Conservation (phyloP, 1,140 invertebrate genomes). For the Charaxes varanes region DNA sequence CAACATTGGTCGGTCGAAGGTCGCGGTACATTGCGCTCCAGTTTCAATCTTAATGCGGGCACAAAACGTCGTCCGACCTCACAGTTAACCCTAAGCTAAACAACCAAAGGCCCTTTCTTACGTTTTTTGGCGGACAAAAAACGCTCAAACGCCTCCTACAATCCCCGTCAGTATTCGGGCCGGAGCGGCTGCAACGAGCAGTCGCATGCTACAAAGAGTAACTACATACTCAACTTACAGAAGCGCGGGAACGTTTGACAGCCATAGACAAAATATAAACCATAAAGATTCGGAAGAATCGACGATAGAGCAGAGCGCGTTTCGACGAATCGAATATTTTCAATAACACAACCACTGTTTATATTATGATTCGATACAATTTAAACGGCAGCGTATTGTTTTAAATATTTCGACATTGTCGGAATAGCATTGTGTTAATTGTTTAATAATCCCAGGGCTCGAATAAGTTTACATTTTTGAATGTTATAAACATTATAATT, state of each 20-base stretch:
- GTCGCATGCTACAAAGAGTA: slow-evolving; percentile 38
- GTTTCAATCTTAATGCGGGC: slow-evolving; percentile 24
- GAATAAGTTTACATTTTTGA: slow-evolving; percentile 45
- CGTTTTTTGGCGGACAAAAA: slow-evolving; percentile 67
- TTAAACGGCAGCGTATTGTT: slow-evolving; percentile 53
- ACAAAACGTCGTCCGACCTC: slow-evolving; percentile 47
- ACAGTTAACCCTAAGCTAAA: slow-evolving; percentile 57
- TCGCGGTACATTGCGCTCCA: slow-evolving; percentile 38
- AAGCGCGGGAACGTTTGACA: slow-evolving; percentile 58
- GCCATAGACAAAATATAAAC: slow-evolving; percentile 15
- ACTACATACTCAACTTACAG: slow-evolving; percentile 33
- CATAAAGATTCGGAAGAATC: neutral
- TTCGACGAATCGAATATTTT: slow-evolving; percentile 38
- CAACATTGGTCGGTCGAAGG: slow-evolving; percentile 35
- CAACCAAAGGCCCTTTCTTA: slow-evolving; percentile 45
- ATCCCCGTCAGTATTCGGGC: slow-evolving; percentile 49
- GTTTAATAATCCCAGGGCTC: slow-evolving; percentile 44
- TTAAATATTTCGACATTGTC: slow-evolving; percentile 60
- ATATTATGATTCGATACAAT: slow-evolving; percentile 54
- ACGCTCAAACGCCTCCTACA: slow-evolving; percentile 27
- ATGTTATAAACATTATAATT: slow-evolving; percentile 60
- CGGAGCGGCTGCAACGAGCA: slow-evolving; percentile 52
- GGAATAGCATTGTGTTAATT: slow-evolving; percentile 46
- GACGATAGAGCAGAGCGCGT: slow-evolving; percentile 5
- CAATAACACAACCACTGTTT: slow-evolving; percentile 47